Percentiles rank a stretch among this genome's conserved stretches.
These are phyloP conservation scores for Hemiscyllium ocellatum DNA, from an alignment of 2,113 vertebrate genomes.

Conservation along the genomic window DNA sequence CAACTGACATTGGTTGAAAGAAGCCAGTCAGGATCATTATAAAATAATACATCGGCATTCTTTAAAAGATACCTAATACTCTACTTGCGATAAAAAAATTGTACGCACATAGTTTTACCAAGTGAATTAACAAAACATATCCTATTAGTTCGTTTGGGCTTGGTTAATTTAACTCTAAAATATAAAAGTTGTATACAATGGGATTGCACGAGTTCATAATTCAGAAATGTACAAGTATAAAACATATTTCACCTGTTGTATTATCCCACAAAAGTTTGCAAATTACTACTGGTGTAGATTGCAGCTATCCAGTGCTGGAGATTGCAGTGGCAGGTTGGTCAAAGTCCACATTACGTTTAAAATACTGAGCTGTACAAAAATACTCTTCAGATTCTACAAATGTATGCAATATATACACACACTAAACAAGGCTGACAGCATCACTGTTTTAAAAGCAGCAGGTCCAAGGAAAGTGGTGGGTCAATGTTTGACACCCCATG, in stretches of 20 bases:
- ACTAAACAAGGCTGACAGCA: background rate
- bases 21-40: background rate
- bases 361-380: slow-evolving; percentile 25
- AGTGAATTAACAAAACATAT: slow-evolving; percentile 7
- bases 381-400: slow-evolving; percentile 13
- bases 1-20: background rate
- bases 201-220: slow-evolving; percentile 36
- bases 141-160: background rate
- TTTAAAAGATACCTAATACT: slow-evolving; percentile 15
- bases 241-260: background rate
- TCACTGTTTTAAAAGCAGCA: slow-evolving; percentile 23
- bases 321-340: slow-evolving; percentile 2
- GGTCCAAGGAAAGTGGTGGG: slow-evolving; percentile 51
- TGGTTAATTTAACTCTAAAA: slow-evolving; percentile 31
- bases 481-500: slow-evolving; percentile 75
- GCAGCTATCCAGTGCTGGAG: slow-evolving; percentile 27
- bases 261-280: background rate
- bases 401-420: slow-evolving; percentile 14
- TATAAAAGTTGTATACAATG: slow-evolving; percentile 31
- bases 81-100: slow-evolving; percentile 19
- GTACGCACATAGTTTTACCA: slow-evolving; percentile 19
- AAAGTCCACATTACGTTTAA: background rate
- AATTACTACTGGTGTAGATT: slow-evolving; percentile 7
- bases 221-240: slow-evolving; percentile 35
- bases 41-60: background rate